Evolutionary conservation across 1,140 invertebrate species (phyloP).

Genomic region (Metopolophium dirhodum): DNA sequence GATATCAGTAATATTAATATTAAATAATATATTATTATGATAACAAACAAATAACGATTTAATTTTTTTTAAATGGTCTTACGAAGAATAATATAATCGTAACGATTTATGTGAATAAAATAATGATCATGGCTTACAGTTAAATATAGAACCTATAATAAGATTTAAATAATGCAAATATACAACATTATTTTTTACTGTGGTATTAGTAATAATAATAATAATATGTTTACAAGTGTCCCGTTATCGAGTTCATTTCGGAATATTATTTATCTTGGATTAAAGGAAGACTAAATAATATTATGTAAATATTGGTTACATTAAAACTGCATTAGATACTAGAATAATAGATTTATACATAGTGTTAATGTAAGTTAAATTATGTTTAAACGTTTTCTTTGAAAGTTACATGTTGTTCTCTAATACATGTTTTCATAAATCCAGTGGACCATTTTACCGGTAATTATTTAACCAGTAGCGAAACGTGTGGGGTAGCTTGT

Average conservation of each 20-base stretch:
- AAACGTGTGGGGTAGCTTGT: not conserved
- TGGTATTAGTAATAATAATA: not conserved
- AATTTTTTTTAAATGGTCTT: not conserved
- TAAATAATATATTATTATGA: not conserved
- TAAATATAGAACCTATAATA: not conserved
- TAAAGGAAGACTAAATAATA: not conserved
- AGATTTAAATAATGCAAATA: not conserved
- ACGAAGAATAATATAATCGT: not conserved
- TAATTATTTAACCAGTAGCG: not conserved
- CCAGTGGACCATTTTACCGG: not conserved
- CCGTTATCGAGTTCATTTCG: not conserved
- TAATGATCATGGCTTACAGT: not conserved
- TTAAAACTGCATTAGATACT: not conserved
- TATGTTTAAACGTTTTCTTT: not conserved
- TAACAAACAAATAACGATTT: not conserved
- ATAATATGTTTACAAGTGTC: not conserved
- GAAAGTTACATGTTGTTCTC: not conserved
- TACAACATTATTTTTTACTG: not conserved
- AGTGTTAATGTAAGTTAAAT: not conserved
- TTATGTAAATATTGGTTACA: not conserved
- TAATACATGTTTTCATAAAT: not conserved
- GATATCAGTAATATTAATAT: too few relatives aligned
- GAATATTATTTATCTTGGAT: slow-evolving; percentile 7
- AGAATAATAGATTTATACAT: slow-evolving; percentile 4
- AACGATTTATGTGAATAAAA: not conserved